Evolutionary conservation across 2,113 vertebrate genomes (phyloP).

Genomic region (Gorilla gorilla): DNA sequence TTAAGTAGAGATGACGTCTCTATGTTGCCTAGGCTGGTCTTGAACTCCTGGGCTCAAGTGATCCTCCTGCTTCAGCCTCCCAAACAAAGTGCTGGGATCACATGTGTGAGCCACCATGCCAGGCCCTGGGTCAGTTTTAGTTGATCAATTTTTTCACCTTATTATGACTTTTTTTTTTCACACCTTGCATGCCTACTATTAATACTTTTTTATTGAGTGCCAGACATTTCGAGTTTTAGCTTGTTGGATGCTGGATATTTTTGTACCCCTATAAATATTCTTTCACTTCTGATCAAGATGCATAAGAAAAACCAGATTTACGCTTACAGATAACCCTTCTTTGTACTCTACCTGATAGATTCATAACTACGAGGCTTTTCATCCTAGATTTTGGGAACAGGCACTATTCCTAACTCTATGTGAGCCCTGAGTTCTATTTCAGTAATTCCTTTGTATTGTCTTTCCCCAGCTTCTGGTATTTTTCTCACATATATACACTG

Average conservation of each 20-base stretch:
- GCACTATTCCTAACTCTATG: background rate
- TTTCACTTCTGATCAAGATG: background rate
- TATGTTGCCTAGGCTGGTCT: too few species aligned
- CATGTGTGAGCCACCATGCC: too few species aligned
- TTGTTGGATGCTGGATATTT: background rate
- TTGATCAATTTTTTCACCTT: background rate
- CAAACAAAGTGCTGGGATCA: too few species aligned
- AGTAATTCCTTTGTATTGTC: background rate
- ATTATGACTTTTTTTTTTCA: background rate
- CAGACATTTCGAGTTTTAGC: background rate
- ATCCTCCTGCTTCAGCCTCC: too few species aligned
- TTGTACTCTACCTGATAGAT: background rate
- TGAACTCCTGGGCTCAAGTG: too few species aligned
- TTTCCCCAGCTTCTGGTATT: background rate
- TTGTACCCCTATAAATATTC: background rate
- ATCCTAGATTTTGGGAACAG: background rate
- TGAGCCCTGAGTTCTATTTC: background rate
- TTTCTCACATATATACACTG: background rate
- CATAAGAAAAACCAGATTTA: background rate
- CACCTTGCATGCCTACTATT: background rate
- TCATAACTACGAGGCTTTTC: background rate
- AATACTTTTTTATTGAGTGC: background rate
- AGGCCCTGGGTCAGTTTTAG: background rate
- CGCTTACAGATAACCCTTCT: background rate
- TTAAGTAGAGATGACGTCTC: too few species aligned